Base-by-base conservation (phyloP, 2,797 vertebrate genomes). In the Micromesistius poutassou region DNA sequence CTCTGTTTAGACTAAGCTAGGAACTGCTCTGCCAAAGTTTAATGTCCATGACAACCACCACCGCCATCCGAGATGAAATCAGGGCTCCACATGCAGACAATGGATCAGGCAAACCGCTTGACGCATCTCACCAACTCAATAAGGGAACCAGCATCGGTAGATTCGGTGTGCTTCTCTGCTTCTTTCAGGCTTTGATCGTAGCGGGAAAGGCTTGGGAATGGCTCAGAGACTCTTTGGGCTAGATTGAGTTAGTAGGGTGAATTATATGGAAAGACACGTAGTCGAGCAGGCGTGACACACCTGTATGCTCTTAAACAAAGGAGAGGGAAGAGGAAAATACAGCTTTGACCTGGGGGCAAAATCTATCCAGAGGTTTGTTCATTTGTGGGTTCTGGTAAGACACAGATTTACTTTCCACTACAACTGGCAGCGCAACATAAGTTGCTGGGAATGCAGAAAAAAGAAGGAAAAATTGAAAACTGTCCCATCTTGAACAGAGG, bases 61-160 rank as follows among this genome's bases (percentile, higher is more conserved):
- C 38, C 22, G 22, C 71, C 76, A 78, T 92, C 90, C 91, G 91
- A 92, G 84, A 90, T 85, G 82, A 90, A 91, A 89, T 87, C 79
- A 82, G 78, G 75, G 73, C 77, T 83, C 78, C 81, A 82, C 78
- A 33, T 77, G 42, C 74, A 86, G 85, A 87, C 79, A 72, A 77
- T 50, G 62, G 62, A 28, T 73, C 62, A 72, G 77, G 74, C 76
- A 80, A 82, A 71, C 86, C 75, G 72, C 72, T 55, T 75, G 46
- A 5, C 77, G 74, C 10, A 25, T 28, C 62, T 83, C 88, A 73
- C 74, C 22, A 84, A 78, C 84, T 83, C 79, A 86, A 85, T 88
- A 88, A 87, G 90, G 90, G 85, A 76, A 80, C 83, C 77, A 78
- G 38, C 68, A 68, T 36, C 73, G 76, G 38, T 79, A 74, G 78